Evolutionary conservation across 1,140 invertebrate genomes (phyloP), one percentile per base, ranked within the genome.

Genomic region (Contarinia nasturtii): DNA sequence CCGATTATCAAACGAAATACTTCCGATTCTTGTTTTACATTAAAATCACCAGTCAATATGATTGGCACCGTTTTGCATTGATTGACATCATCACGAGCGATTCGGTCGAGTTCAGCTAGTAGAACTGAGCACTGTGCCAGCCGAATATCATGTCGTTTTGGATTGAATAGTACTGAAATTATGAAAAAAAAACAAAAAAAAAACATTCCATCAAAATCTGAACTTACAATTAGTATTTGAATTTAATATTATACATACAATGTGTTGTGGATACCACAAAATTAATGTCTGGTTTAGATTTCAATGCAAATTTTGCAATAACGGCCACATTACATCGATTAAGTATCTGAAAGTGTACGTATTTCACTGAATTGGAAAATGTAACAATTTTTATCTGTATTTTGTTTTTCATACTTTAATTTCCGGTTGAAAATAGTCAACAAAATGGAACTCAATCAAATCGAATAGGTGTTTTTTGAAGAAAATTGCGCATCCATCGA

Each of bases 221-320:
- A n/a, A n/a, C n/a, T n/a, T n/a, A n/a, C n/a, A n/a, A n/a, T n/a
- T n/a, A n/a, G n/a, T n/a, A n/a, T n/a, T n/a, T n/a, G n/a, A n/a
- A n/a, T n/a, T n/a, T n/a, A n/a, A n/a, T n/a, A n/a, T n/a, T n/a
- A 60, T 84, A 97, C 7, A 96, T 66, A n/a, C 96, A 67, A 68
- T 97, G 93, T 0, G 92, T 96, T 2, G 87, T 97, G 5, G 86
- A 87, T 1, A 96, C 73, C 21, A 86, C 72, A 45, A 90, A 61
- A 18, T 77, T 65, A 7, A 63, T 65, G 1, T 60, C 44, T 1
- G 67, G 68, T 44, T 59, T 54, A 1, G 56, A 51, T 50, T 67
- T 72, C 0, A 77, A 61, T 7, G 65, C 56, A 48, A 94, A 74
- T 57, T 84, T 82, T 4, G 80, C 75, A 34, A 94, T 72, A 19